Percentiles rank a stretch among this genome's conserved stretches.
phyloP scores from a whole-genome alignment of 1,140 invertebrate species.

The Platyscapa corneri region DNA sequence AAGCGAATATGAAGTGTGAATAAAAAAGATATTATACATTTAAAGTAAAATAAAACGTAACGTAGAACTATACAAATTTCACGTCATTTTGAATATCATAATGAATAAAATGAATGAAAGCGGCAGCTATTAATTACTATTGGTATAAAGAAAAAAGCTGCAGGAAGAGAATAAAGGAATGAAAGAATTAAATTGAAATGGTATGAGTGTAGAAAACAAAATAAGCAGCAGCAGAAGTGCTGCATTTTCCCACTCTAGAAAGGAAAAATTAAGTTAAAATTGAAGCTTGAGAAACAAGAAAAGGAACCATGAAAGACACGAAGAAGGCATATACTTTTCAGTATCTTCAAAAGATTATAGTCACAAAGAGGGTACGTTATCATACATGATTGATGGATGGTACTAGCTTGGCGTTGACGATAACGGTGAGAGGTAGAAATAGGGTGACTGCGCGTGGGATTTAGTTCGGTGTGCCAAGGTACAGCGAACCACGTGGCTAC shows the following conservation, averaged over 20 bases:
- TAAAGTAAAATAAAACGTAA: too few relatives aligned
- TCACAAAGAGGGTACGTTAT: background rate
- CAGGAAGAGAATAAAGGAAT: background rate
- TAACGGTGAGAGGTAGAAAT: too few relatives aligned
- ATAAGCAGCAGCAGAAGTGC: background rate
- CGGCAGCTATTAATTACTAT: background rate
- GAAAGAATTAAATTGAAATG: too few relatives aligned
- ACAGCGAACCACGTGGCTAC: slow-evolving; percentile 69
- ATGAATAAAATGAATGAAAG: too few relatives aligned
- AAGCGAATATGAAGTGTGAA: too few relatives aligned
- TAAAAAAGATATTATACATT: too few relatives aligned
- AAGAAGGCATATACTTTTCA: background rate
- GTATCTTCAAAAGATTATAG: too few relatives aligned
- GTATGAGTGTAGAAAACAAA: background rate
- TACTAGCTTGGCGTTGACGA: background rate
- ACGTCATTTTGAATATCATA: too few relatives aligned
- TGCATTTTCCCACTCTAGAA: background rate
- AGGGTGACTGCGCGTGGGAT: slow-evolving; percentile 49
- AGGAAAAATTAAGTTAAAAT: background rate
- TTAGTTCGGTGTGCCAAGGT: slow-evolving; percentile 65
- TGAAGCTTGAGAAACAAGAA: background rate
- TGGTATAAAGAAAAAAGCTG: background rate
- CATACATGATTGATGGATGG: background rate
- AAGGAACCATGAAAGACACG: background rate
- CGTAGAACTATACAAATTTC: too few relatives aligned